Evolutionary conservation across 2,797 vertebrate genomes (phyloP), one percentile per base, ranked within the genome.

Genomic region (Nyctibius grandis): DNA sequence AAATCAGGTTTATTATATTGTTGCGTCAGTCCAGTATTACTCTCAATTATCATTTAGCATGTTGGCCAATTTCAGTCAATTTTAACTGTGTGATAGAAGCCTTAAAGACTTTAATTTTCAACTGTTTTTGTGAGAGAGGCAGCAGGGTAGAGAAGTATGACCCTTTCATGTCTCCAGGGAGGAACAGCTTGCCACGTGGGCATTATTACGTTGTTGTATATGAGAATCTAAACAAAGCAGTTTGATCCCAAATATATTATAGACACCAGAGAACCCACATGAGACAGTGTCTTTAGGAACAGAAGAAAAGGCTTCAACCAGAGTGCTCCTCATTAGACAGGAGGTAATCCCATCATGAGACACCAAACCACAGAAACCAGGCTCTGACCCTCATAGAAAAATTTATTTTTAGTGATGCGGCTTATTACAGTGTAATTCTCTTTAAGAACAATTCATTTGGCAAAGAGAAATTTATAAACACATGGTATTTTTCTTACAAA

Each of bases 301-400:
- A 85, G 88, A 63, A 95, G 91, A 94, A 94, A 91, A 94, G 74
- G 59, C 31, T 94, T 89, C 83, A 93, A 77, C 75, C 59, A 67
- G 54, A 85, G 47, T 31, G 31, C 36, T 93, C 67, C 93, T 96
- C 88, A 87, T 97, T 96, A 97, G 78, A 60, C 1, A 2, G 3
- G 2, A 74, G 51, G 93, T 79, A 97, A 96, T 96, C 95, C 84
- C 75, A 69, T 68, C 47, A 45, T 0, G 5, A 95, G 86, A 91
- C 86, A 88, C 54, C n/a, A 72, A 92, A 63, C 88, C 0, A 0
- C 92, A 93, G 93, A 96, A 91, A 87, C 54, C 91, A 60, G 77
- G 67, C 75, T 91, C 80, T 85, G 86, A 54, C 4, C 15, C 83
- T 94, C 91, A 64, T n/a, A 85, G 67, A 91, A 87, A 73, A 79